Percentiles rank a stretch among this genome's conserved stretches.
phyloP scores from a whole-genome alignment of 2,888 invertebrate genomes.

The Dryomyza anilis region DNA sequence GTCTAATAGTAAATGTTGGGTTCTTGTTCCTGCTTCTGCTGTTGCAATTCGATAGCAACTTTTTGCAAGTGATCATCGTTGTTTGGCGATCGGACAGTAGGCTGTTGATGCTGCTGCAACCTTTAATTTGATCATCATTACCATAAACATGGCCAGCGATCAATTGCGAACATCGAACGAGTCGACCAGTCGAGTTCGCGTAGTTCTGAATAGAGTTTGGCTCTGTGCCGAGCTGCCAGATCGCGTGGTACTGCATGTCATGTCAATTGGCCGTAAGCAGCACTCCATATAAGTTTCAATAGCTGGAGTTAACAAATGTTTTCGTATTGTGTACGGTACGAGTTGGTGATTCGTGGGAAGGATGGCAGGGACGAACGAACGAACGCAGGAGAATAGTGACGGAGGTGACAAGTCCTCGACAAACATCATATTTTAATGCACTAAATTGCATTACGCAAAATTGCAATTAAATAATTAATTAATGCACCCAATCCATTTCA shows the following conservation, averaged over 20 bases:
- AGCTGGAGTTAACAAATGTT: neutral
- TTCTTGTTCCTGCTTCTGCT: slow-evolving; percentile 23
- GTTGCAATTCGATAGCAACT: slow-evolving; percentile 8
- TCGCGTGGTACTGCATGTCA: neutral
- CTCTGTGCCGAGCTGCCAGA: too few relatives aligned
- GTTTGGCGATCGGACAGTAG: too few relatives aligned
- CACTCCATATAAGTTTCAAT: neutral
- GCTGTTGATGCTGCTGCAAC: slow-evolving; percentile 1
- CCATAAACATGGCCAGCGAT: slow-evolving; percentile 21
- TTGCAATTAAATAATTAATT: slow-evolving; percentile 48
- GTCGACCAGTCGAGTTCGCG: neutral
- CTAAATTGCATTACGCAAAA: slow-evolving; percentile 14
- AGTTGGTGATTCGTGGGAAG: neutral
- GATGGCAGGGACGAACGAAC: neutral
- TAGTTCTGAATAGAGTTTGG: too few relatives aligned
- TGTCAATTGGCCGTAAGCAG: slow-evolving; percentile 6
- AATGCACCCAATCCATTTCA: slow-evolving; percentile 35
- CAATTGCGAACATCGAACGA: neutral
- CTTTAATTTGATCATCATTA: slow-evolving; percentile 26
- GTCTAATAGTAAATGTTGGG: slow-evolving; percentile 20
- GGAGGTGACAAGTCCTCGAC: neutral
- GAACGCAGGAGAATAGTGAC: neutral
- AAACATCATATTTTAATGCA: neutral
- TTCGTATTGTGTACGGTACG: neutral
- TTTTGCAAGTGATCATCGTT: neutral